A percentile compares a stretch with the other conserved stretches of the same genome.
phyloP scores from a whole-genome alignment of 2,797 vertebrate genomes.

The Phylloscopus collybita region DNA sequence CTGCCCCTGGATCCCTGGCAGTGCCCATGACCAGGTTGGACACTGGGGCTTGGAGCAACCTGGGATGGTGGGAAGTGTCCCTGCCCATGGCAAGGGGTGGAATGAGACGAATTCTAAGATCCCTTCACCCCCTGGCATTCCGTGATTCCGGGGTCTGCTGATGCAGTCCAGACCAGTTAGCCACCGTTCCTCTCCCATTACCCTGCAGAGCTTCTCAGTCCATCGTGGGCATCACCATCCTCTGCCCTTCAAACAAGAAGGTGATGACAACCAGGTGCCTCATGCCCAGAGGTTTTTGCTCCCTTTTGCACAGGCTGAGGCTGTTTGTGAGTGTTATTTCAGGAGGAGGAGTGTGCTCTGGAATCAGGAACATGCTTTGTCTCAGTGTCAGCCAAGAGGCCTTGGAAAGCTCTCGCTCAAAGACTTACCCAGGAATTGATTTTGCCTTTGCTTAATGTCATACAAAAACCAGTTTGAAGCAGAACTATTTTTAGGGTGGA shows the following conservation, averaged over 20 bases:
- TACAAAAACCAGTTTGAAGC: not conserved
- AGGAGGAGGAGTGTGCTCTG: not conserved
- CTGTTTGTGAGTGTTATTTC: not conserved
- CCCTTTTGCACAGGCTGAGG: not conserved
- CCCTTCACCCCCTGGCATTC: not conserved
- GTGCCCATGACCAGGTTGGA: not conserved
- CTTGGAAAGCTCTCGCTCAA: not conserved
- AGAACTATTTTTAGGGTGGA: not conserved
- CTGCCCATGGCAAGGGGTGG: not conserved
- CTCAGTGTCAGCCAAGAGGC: not conserved
- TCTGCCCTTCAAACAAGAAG: not conserved
- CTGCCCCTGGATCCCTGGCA: not conserved
- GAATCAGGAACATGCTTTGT: not conserved
- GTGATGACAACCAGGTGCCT: not conserved
- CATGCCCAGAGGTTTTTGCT: not conserved
- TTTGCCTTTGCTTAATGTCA: not conserved
- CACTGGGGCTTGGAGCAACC: not conserved
- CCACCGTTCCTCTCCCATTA: accelerated
- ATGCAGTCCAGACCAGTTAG: not conserved
- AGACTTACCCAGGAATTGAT: not conserved
- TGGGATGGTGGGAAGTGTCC: not conserved
- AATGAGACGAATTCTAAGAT: not conserved
- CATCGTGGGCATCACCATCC: not conserved
- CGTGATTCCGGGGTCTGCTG: not conserved
- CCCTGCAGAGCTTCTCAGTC: not conserved